Evolutionary conservation across 2,888 invertebrate genomes (phyloP).

Genomic region (Lycia hirtaria): DNA sequence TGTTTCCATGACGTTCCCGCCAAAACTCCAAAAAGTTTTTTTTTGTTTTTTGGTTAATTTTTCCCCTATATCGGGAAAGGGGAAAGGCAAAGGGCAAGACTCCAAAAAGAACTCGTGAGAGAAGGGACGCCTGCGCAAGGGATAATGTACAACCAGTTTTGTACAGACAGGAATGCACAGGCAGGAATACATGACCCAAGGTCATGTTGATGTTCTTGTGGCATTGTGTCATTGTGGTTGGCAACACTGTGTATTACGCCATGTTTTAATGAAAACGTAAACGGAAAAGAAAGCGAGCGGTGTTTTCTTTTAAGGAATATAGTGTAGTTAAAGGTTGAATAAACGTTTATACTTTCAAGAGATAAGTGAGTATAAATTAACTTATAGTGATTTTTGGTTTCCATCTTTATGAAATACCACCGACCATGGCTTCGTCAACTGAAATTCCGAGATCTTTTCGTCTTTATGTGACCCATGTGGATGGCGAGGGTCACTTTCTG

Average conservation of each 20-base stretch:
- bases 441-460: conserved; percentile 70
- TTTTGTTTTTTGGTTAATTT: no score
- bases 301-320: conserved; percentile 56
- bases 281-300: conserved; percentile 77
- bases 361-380: conserved; percentile 61
- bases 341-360: conserved; percentile 48
- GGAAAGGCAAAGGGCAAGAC: no score
- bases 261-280: conserved; percentile 74
- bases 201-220: no score
- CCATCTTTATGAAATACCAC: conserved; percentile 27
- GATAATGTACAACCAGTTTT: no score
- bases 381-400: conserved; percentile 35
- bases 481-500: conserved; percentile 88
- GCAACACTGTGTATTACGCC: conserved; percentile 53
- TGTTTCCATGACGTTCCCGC: no score
- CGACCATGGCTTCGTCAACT: conserved; percentile 66
- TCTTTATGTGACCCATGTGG: conserved; percentile 88
- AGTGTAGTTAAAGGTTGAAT: conserved; percentile 48
- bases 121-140: no score
- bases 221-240: neutral
- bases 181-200: no score
- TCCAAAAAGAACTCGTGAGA: no score
- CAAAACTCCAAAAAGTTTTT: no score
- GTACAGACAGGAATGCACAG: no score
- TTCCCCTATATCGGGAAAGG: no score